phyloP scores from a whole-genome alignment of 2,797 vertebrate species.

The Aeoliscus strigatus region DNA sequence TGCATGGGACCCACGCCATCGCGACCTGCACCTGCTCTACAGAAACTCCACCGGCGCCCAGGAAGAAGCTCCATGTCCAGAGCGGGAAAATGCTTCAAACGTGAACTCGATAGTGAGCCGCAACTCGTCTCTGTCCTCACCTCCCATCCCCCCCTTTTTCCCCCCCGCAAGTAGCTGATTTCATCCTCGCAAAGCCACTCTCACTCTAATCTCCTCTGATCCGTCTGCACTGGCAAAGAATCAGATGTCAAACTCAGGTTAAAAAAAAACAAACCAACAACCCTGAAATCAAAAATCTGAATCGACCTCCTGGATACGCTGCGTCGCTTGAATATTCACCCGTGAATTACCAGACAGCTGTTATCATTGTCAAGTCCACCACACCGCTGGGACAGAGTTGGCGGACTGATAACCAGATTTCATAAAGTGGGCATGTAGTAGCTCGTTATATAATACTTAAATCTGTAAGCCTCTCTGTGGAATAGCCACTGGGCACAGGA shows the following conservation, averaged over 20 bases:
- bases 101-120: slow-evolving; percentile 25
- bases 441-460: slow-evolving; percentile 69
- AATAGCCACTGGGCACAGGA: slow-evolving; percentile 39
- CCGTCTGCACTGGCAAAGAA: slow-evolving; percentile 58
- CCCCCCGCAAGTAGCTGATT: slow-evolving; percentile 65
- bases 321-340: neutral
- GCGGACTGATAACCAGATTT: slow-evolving; percentile 55
- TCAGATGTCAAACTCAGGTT: slow-evolving; percentile 53
- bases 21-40: slow-evolving; percentile 19
- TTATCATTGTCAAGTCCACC: slow-evolving; percentile 11
- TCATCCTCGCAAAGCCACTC: slow-evolving; percentile 68
- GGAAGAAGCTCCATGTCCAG: slow-evolving; percentile 12
- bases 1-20: slow-evolving; percentile 3
- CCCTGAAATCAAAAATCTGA: slow-evolving; percentile 15
- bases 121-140: slow-evolving; percentile 17
- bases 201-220: slow-evolving; percentile 69
- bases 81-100: slow-evolving; percentile 7
- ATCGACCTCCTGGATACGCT: slow-evolving; percentile 2
- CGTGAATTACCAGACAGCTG: neutral
- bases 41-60: slow-evolving; percentile 14
- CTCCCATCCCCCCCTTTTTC: slow-evolving; percentile 17
- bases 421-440: slow-evolving; percentile 65
- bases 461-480: slow-evolving; percentile 66
- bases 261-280: too few relatives aligned
- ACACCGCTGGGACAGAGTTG: slow-evolving; percentile 22